Percentiles rank a stretch among this genome's conserved stretches.
Evolutionary conservation across 1,140 invertebrate genomes (phyloP).

Genomic region (Anadara kagoshimensis): DNA sequence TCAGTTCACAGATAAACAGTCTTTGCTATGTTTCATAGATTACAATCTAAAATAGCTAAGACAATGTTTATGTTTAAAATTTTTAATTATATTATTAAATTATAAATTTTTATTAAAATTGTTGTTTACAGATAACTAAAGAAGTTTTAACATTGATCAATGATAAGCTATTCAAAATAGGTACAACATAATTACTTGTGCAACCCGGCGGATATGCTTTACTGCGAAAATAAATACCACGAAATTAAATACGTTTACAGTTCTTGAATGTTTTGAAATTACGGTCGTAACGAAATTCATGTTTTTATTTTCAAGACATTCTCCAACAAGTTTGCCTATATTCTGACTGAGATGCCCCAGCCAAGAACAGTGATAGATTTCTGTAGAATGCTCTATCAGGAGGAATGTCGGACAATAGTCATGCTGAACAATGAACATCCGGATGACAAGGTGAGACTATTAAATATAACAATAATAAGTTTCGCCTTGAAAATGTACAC

Average conservation of each 20-base stretch:
- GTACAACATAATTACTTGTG: too few species aligned
- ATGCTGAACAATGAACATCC: slow-evolving; percentile 13
- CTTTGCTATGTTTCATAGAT: too few species aligned
- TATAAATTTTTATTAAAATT: too few species aligned
- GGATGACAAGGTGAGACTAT: slow-evolving; percentile 11
- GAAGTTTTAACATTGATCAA: too few species aligned
- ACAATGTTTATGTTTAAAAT: too few species aligned
- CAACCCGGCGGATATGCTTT: too few species aligned
- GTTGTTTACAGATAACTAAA: too few species aligned
- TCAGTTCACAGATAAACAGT: too few species aligned
- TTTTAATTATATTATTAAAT: too few species aligned
- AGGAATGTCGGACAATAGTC: slow-evolving; percentile 33
- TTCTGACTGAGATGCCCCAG: slow-evolving; percentile 38
- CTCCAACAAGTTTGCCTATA: slow-evolving; percentile 28
- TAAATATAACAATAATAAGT: not conserved
- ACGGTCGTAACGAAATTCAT: not conserved
- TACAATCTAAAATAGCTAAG: too few species aligned
- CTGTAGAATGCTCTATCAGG: slow-evolving; percentile 34
- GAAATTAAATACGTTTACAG: not conserved
- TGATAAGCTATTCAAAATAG: too few species aligned
- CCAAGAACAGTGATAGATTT: slow-evolving; percentile 25
- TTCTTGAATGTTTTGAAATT: not conserved
- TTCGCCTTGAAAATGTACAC: not conserved
- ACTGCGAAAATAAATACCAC: not conserved
- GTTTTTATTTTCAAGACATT: slow-evolving; percentile 19